These are phyloP conservation scores for Eristalis tenax DNA, from an alignment of 2,888 invertebrate genomes.

Conservation along the genomic window DNA sequence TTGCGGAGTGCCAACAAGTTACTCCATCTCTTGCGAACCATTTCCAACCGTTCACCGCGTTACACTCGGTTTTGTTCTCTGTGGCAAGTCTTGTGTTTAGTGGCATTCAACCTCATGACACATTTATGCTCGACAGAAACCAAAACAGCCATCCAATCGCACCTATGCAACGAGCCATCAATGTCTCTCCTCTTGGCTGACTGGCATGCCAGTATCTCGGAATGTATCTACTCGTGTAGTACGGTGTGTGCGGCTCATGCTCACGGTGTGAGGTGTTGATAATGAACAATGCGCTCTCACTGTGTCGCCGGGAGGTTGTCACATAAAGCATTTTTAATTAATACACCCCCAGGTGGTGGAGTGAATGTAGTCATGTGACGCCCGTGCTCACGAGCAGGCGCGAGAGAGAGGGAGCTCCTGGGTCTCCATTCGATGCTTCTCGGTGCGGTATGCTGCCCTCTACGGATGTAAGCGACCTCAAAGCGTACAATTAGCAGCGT, in stretches of 20 bases:
- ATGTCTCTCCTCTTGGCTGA: constrained; percentile 21
- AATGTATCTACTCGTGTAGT: constrained; percentile 18
- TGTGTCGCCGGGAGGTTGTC: constrained; percentile 19
- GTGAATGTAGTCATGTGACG: not conserved
- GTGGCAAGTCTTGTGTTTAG: constrained; percentile 6
- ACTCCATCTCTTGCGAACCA: not conserved
- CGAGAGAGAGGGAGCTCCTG: not conserved
- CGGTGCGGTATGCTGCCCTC: not conserved
- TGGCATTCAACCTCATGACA: constrained; percentile 49
- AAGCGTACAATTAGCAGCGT: constrained; percentile 31
- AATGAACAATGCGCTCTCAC: constrained; percentile 36
- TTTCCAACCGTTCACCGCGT: constrained; percentile 8
- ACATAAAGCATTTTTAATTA: constrained; percentile 48
- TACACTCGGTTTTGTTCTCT: constrained; percentile 1
- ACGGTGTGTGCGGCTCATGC: not conserved
- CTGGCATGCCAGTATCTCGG: constrained; percentile 27
- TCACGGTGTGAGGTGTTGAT: constrained; percentile 16
- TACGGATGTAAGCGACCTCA: not conserved
- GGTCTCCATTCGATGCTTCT: not conserved
- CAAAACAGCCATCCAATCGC: constrained; percentile 44
- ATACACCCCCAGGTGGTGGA: constrained; percentile 40
- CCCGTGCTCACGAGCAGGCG: too few relatives aligned
- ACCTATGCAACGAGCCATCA: constrained; percentile 51
- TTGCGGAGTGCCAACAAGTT: not conserved
- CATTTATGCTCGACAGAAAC: constrained; percentile 42